Evolutionary conservation across 2,113 vertebrate species (phyloP), one percentile per base, ranked within the genome.

Genomic region (Corythornis cristatus): DNA sequence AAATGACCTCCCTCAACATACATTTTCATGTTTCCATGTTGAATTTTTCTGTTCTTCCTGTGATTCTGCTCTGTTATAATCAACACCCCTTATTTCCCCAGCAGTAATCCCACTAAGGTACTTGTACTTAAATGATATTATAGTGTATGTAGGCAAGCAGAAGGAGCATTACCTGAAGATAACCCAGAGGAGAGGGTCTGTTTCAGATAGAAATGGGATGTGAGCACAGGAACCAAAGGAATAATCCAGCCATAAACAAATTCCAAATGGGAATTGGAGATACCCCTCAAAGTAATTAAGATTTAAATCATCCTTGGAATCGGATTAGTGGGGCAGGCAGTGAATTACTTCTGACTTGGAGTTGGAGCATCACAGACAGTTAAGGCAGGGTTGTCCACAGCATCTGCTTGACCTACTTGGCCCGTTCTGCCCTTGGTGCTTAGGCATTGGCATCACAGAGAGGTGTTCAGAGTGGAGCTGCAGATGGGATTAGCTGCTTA

Each of bases 21-120:
- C 4, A 3, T 53, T 79, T 58, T 67, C 31, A 3, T 66, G 11
- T 80, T 85, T 74, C 22, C 13, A 3, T 4, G 1, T 62, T 89
- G 16, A 61, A 70, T 83, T 85, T 83, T 85, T 76, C 43, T 57
- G 11, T 80, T 87, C 40, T 89, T 77, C 31, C 45, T 66, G 18
- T 88, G 45, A 42, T 64, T 88, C 25, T 11, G 40, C 17, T 53
- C 70, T 60, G 6, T 78, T 67, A 9, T 3, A 73, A 1, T 57
- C 48, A 85, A 65, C 26, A 72, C n/a, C 5, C 21, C 9, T 0
- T 60, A 71, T 46, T 75, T 89, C 35, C 29, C 25, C 33, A 80
- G 50, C 42, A 43, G 20, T 57, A 88, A 48, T 61, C 35, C 31
- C 48, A 20, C 0, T 40, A 50, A 43, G 62, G n/a, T 81, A 54